phyloP scores from a whole-genome alignment of 2,113 vertebrate species.

The Phodopus roborovskii region DNA sequence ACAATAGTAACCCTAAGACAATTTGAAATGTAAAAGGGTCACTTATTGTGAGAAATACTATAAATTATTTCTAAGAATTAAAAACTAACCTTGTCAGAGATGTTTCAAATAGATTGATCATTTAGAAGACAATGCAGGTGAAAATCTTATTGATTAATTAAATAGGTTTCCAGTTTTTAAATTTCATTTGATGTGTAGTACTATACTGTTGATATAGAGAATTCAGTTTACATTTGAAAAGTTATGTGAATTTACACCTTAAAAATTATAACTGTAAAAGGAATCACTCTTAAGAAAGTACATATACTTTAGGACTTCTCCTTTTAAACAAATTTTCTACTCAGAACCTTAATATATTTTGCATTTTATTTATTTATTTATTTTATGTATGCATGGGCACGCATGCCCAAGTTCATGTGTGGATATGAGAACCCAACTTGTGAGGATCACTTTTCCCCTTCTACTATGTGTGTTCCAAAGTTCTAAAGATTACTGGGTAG shows the following conservation, averaged over 20 bases:
- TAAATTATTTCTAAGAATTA: conserved; percentile 1
- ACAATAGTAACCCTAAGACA: neutral
- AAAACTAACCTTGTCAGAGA: neutral
- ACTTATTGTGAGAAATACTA: conserved; percentile 5
- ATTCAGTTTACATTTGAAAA: neutral
- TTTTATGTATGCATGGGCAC: neutral
- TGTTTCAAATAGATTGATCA: neutral
- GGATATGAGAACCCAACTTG: no score
- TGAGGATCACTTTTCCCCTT: neutral
- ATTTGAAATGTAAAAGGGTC: neutral
- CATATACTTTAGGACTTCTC: neutral
- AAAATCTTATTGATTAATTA: conserved; percentile 7
- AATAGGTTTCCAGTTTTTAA: conserved; percentile 28
- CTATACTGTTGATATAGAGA: neutral
- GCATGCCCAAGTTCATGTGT: neutral
- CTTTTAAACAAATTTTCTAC: neutral
- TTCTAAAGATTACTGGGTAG: neutral
- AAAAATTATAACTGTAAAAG: neutral
- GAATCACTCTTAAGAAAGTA: neutral
- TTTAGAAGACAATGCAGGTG: neutral
- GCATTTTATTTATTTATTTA: neutral
- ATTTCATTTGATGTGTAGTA: conserved; percentile 30
- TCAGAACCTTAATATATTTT: neutral
- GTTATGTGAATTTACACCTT: conserved; percentile 3
- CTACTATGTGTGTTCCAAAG: neutral